Base-by-base conservation (phyloP, 2,797 vertebrate genomes). In the Phalanger gymnotis region DNA sequence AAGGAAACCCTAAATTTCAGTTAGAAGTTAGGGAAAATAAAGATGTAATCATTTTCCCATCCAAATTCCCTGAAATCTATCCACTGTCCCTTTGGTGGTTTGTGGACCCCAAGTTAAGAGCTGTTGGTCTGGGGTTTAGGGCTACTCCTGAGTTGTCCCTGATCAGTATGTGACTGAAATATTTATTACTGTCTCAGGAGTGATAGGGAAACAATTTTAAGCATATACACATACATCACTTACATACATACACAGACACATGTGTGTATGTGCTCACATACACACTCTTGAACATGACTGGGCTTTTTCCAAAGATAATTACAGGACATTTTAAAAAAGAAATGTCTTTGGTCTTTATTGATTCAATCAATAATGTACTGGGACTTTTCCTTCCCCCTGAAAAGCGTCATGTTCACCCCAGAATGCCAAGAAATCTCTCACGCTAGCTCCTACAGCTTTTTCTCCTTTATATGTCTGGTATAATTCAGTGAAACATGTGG, bases 161-260 rank as follows among this genome's bases (percentile, higher is more conserved):
- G 19, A 81, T 47, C 40, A 81, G 22, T 27, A 81, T 81, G 55
- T 30, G 40, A 52, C 16, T n/a, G 52, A 53, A 81, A 47, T 53
- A n/a, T 90, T 58, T 94, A 90, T 40, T 92, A n/a, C 28, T 90
- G 73, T 93, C n/a, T 28, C 89, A 95, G 51, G 58, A 92, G 12
- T 92, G 90, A 89, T 53, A 81, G 53, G 93, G 61, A 92, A 91
- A 90, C 22, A 53, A 55, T 90, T 54, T 92, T 58, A 93, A 93
- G 54, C 28, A 58, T 57, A 51, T n/a, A 25, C 14, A 27, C 25
- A 30, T 54, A 13, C 95, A 58, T 27, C n/a, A n/a, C n/a, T n/a
- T n/a, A 73, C 87, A 54, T n/a, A 31, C 16, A 27, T 13, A 25
- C 9, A 7, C 9, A 14, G 53, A 16, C 95, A 57, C 55, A 56